phyloP scores from a whole-genome alignment of 2,888 invertebrate genomes.

The Pristionchus exspectatus region DNA sequence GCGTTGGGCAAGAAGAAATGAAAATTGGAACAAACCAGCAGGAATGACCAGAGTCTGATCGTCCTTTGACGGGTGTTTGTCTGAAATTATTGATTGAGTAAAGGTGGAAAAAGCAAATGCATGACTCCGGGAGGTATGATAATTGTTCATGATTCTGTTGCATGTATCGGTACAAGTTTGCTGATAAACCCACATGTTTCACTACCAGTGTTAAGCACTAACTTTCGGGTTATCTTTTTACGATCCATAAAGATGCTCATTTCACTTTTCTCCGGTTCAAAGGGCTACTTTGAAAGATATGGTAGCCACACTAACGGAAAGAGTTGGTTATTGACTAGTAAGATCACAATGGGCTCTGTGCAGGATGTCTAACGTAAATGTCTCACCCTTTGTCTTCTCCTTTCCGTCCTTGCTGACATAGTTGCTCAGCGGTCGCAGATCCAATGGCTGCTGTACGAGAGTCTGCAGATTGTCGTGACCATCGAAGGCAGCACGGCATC shows the following conservation, averaged over 20 bases:
- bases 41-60: constrained; percentile 34
- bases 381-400: constrained; percentile 43
- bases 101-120: too few species aligned
- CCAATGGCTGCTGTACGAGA: constrained; percentile 42
- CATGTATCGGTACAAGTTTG: too few species aligned
- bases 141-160: too few species aligned
- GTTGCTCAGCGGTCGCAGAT: constrained; percentile 52
- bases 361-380: not conserved
- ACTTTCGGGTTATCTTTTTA: too few species aligned
- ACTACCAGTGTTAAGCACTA: too few species aligned
- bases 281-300: not conserved
- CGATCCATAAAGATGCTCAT: not conserved
- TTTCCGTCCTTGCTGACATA: constrained; percentile 42
- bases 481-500: constrained; percentile 53
- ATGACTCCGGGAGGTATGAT: too few species aligned
- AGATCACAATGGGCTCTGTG: not conserved
- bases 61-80: constrained; percentile 6
- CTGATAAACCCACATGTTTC: not conserved
- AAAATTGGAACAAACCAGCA: not conserved
- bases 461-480: constrained; percentile 53
- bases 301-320: too few species aligned
- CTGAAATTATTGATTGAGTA: not conserved
- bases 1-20: too few species aligned
- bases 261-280: not conserved
- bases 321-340: not conserved